Base-by-base conservation (phyloP, 1,140 invertebrate genomes). In the Drosophila insularis region DNA sequence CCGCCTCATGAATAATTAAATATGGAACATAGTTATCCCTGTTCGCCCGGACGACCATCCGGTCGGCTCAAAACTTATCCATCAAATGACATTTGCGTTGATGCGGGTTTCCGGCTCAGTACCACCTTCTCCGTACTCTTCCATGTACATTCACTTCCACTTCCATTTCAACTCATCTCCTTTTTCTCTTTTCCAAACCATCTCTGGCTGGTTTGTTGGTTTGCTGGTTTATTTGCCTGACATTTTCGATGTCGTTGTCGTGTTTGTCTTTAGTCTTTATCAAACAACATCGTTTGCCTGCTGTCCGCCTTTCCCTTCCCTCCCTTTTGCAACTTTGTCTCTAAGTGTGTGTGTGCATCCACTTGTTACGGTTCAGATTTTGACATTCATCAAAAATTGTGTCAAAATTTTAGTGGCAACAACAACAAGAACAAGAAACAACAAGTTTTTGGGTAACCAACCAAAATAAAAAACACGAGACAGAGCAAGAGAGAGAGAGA, bases 51-150 rank as follows among this genome's bases (percentile, higher is more conserved):
- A 21, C 39, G 63, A 50, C 60, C 63, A 58, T 58, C 66, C 31
- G 59, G 56, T 31, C 55, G 56, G 79, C 81, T 71, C 31, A 87
- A 85, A 86, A 86, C 81, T 81, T 86, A 86, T 86, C 81, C 81
- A 87, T 86, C 82, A 87, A 86, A 86, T 86, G 82, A 81, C 81
- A 79, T 79, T 86, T 86, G 81, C 79, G 78, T 79, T 86, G 82
- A 87, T 87, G 79, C 82, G 82, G 82, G 82, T 66, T 81, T 81
- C 70, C 75, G 64, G 54, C 62, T 68, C 61, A 50, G 43, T 50
- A 21, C 43, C 43, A 50, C 19, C 43, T 50, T 21, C 43, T 68
- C 68, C 50, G 43, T 60, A 50, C 32, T 58, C 62, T 61, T 27
- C 27, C 27, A 27, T 27, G 27, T 27, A 27, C 27, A 5, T 27